These are phyloP conservation scores for Cherax quadricarinatus DNA, from an alignment of 1,140 invertebrate genomes.

Conservation along the genomic window DNA sequence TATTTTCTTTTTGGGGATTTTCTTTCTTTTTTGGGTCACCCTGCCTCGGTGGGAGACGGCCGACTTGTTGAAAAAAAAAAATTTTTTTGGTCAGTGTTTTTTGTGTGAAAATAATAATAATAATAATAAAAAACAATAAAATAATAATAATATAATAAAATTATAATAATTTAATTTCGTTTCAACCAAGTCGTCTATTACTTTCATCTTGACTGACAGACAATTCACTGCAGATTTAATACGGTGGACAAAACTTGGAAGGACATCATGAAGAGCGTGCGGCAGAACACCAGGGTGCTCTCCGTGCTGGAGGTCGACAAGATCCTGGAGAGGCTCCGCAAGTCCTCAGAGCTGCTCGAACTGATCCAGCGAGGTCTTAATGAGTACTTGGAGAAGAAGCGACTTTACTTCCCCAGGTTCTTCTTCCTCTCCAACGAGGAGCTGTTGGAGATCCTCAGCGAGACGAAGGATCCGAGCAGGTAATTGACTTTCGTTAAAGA, in stretches of 20 bases:
- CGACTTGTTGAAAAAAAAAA: too few species aligned
- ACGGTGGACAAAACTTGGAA: slow-evolving; percentile 85
- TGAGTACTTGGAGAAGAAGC: slow-evolving; percentile 96
- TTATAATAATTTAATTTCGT: too few species aligned
- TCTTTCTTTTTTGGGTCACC: too few species aligned
- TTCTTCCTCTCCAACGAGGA: slow-evolving; percentile 99
- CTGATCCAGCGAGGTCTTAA: slow-evolving; percentile 95
- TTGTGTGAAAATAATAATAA: too few species aligned
- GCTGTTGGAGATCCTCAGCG: slow-evolving; percentile 95
- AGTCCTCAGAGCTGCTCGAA: slow-evolving; percentile 91
- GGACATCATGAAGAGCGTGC: slow-evolving; percentile 93
- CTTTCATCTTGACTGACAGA: too few species aligned
- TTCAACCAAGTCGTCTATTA: too few species aligned
- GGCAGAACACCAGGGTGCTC: slow-evolving; percentile 88
- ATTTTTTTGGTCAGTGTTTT: too few species aligned
- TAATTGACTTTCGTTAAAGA: background rate
- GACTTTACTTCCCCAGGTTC: slow-evolving; percentile 95
- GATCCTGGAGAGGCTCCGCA: slow-evolving; percentile 93
- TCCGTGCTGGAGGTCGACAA: slow-evolving; percentile 93
- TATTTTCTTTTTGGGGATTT: too few species aligned
- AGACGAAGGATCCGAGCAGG: slow-evolving; percentile 95
- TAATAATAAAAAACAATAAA: too few species aligned
- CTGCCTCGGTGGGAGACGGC: too few species aligned
- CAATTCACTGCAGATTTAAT: slow-evolving; percentile 66
- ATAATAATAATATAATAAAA: too few species aligned